These are phyloP conservation scores for Luperina nickerlii DNA, from an alignment of 2,888 invertebrate species.

Conservation along the genomic window DNA sequence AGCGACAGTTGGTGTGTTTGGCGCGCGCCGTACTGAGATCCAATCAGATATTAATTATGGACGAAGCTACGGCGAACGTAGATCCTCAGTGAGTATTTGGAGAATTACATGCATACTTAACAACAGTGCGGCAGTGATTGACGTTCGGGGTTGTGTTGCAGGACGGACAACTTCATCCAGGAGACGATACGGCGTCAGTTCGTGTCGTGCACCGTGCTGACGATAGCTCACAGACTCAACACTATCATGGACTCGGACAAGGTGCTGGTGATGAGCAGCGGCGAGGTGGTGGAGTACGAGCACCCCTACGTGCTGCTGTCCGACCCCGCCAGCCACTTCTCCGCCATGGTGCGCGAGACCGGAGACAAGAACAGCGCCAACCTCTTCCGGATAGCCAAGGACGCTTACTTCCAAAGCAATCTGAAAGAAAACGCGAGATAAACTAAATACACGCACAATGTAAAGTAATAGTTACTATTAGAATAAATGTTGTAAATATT, in stretches of 20 bases:
- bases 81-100: constrained; percentile 92
- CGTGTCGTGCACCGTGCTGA: constrained; percentile 95
- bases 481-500: constrained; percentile 34
- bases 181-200: constrained; percentile 95
- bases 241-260: constrained; percentile 97
- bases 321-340: constrained; percentile 88
- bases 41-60: constrained; percentile 96
- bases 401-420: constrained; percentile 82
- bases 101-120: constrained; percentile 22
- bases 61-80: constrained; percentile 98
- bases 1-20: constrained; percentile 96
- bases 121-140: constrained; percentile 18
- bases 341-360: constrained; percentile 91
- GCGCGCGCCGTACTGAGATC: constrained; percentile 96
- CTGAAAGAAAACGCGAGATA: constrained; percentile 79
- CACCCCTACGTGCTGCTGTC: constrained; percentile 91
- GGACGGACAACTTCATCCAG: constrained; percentile 95
- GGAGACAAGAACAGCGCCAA: constrained; percentile 89
- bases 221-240: constrained; percentile 97
- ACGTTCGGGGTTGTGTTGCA: constrained; percentile 66
- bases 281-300: constrained; percentile 92
- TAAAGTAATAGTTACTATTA: constrained; percentile 31
- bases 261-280: constrained; percentile 92
- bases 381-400: constrained; percentile 86
- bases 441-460: constrained; percentile 34